A percentile compares a stretch with the other conserved stretches of the same genome.
phyloP scores from a whole-genome alignment of 2,888 invertebrate genomes.

The Caenorhabditis plicata region DNA sequence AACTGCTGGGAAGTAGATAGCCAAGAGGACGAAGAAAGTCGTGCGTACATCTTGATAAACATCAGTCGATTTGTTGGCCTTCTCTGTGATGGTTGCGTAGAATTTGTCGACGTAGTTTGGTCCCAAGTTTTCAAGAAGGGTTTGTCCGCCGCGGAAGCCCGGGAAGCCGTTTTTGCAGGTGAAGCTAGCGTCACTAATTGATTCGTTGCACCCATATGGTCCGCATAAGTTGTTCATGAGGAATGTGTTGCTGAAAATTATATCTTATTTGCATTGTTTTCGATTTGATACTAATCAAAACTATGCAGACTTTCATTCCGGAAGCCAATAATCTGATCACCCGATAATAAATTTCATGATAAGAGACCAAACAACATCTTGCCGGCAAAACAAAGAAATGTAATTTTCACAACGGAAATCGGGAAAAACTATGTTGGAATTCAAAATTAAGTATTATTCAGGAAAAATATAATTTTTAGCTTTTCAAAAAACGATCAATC shows the following conservation, averaged over 20 bases:
- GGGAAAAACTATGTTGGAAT: too few species aligned
- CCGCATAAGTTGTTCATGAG: conserved; percentile 16
- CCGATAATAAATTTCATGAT: too few species aligned
- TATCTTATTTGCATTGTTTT: not conserved
- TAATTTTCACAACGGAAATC: too few species aligned
- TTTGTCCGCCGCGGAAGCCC: conserved; percentile 77
- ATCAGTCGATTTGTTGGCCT: conserved; percentile 49
- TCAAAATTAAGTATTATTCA: not conserved
- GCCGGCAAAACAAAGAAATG: too few species aligned
- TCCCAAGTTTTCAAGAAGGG: conserved; percentile 42
- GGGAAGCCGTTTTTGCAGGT: conserved; percentile 80
- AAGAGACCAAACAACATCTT: too few species aligned
- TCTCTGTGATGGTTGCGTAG: conserved; percentile 22
- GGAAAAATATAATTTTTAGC: too few species aligned
- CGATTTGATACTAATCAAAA: too few species aligned
- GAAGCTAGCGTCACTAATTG: conserved; percentile 1
- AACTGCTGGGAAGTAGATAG: conserved; percentile 99
- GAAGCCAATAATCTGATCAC: too few species aligned
- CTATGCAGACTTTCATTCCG: too few species aligned
- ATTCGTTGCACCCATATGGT: conserved; percentile 5
- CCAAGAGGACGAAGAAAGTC: conserved; percentile 90
- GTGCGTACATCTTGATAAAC: conserved; percentile 81
- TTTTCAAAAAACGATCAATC: too few species aligned
- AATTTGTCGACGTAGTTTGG: conserved; percentile 40
- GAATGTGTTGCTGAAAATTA: conserved; percentile 29